Evolutionary conservation across 2,113 vertebrate genomes (phyloP).

Genomic region (Saguinus imperator): DNA sequence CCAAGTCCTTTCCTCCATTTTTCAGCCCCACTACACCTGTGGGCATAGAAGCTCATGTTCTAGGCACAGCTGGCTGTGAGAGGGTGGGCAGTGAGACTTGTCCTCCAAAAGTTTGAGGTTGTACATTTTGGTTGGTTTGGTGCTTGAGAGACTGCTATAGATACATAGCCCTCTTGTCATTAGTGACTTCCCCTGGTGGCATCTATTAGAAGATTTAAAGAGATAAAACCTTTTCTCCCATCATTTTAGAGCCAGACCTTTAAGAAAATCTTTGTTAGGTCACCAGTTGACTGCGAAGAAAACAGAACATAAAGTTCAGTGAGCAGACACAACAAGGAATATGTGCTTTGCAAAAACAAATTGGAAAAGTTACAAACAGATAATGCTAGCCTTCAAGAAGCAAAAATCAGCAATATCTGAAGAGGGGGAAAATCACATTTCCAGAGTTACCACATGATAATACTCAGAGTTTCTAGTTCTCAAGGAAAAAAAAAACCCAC

Average conservation of each 20-base stretch:
- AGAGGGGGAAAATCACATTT: background rate
- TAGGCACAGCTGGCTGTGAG: background rate
- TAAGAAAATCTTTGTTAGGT: background rate
- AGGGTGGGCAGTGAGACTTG: too few species aligned
- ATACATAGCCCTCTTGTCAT: background rate
- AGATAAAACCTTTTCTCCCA: background rate
- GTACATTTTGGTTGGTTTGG: background rate
- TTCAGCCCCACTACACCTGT: background rate
- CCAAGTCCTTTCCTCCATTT: background rate
- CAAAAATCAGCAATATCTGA: background rate
- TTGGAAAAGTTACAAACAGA: background rate
- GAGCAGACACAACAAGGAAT: background rate
- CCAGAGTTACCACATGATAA: background rate
- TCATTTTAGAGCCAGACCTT: background rate
- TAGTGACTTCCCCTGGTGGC: background rate
- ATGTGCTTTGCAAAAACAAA: background rate
- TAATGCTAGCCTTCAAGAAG: too few species aligned
- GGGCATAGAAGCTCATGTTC: too few species aligned
- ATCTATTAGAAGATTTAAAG: background rate
- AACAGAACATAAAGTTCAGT: background rate
- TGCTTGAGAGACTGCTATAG: background rate
- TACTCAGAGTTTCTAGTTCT: background rate
- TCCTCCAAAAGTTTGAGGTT: background rate
- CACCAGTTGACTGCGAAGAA: background rate
- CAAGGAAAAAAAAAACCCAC: background rate